Evolutionary conservation across 2,113 vertebrate genomes (phyloP).

Genomic region (Mohoua ochrocephala): DNA sequence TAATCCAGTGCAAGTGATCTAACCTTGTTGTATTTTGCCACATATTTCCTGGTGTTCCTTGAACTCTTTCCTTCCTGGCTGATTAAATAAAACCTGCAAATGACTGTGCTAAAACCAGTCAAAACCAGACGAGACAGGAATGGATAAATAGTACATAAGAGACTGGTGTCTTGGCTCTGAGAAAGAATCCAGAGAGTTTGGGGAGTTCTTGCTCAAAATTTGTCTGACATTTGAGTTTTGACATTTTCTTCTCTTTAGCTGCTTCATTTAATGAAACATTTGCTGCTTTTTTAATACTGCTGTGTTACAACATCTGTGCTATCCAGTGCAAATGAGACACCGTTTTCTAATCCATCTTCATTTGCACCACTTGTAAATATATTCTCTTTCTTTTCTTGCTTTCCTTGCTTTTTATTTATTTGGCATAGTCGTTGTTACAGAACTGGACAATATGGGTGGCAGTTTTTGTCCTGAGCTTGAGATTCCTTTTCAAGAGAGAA

Average conservation of each 20-base stretch:
- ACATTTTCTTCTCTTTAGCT: background rate
- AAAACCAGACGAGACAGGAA: background rate
- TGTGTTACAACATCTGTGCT: background rate
- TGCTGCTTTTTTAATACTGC: background rate
- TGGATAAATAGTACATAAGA: background rate
- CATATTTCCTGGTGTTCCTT: constrained; percentile 20
- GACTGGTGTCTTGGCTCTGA: background rate
- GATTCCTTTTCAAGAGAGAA: background rate
- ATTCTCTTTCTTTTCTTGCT: background rate
- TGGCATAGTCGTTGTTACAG: background rate
- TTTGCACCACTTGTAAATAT: background rate
- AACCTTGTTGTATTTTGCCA: background rate
- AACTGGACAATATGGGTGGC: background rate
- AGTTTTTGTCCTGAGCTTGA: background rate
- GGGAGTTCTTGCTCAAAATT: background rate
- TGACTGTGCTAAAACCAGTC: background rate
- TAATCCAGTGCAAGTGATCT: background rate
- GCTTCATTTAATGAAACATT: background rate
- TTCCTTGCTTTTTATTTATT: background rate
- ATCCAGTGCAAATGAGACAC: background rate
- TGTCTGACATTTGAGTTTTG: background rate
- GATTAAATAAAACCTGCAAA: background rate
- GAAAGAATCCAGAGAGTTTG: background rate
- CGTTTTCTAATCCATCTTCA: background rate
- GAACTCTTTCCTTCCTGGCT: background rate